phyloP scores from a whole-genome alignment of 2,888 invertebrate genomes.

The Acronicta leporina region DNA sequence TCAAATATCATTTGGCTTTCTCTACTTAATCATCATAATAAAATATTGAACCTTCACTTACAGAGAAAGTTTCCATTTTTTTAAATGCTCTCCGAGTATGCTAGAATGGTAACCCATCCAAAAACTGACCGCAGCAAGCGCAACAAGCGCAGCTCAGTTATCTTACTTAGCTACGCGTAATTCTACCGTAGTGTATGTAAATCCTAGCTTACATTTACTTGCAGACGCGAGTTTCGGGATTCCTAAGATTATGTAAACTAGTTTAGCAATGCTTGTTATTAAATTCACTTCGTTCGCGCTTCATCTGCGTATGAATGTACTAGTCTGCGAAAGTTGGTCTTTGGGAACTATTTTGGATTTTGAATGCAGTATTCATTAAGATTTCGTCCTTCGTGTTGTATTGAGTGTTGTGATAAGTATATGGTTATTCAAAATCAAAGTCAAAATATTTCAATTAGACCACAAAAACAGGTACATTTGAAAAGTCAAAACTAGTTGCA shows the following conservation, averaged over 20 bases:
- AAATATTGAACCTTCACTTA: too few relatives aligned
- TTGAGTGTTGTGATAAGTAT: neutral
- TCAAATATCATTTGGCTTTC: too few relatives aligned
- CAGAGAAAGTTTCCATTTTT: too few relatives aligned
- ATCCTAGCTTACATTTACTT: slow-evolving; percentile 13
- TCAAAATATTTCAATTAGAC: too few relatives aligned
- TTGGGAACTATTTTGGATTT: neutral
- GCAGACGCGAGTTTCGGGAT: slow-evolving; percentile 18
- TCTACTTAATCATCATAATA: too few relatives aligned
- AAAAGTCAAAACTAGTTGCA: too few relatives aligned
- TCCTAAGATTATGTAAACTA: slow-evolving; percentile 34
- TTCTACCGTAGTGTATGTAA: neutral
- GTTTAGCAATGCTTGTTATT: slow-evolving; percentile 20
- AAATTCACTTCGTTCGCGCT: slow-evolving; percentile 32
- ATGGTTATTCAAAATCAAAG: too few relatives aligned
- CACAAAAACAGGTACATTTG: too few relatives aligned
- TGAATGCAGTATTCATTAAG: neutral
- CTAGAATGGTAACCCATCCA: too few relatives aligned
- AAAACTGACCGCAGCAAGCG: too few relatives aligned
- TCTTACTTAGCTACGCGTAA: too few relatives aligned
- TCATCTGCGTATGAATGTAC: slow-evolving; percentile 22
- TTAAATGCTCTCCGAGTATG: too few relatives aligned
- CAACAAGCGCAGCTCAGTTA: neutral
- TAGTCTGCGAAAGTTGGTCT: neutral
- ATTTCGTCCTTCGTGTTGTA: neutral